Evolutionary conservation across 2,888 invertebrate genomes (phyloP).

Genomic region (Synergus itoensis): DNA sequence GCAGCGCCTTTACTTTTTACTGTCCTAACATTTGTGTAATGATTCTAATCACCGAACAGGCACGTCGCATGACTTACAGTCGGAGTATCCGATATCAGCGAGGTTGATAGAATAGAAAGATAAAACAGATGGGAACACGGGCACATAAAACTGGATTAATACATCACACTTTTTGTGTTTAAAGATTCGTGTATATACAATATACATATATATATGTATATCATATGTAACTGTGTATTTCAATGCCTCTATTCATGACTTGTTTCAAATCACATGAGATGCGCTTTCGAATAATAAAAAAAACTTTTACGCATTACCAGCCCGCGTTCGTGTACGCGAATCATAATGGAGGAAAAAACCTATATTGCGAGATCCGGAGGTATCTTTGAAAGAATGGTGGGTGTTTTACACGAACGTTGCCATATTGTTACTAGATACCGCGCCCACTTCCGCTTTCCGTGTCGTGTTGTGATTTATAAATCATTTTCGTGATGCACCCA

Average conservation of each 20-base stretch:
- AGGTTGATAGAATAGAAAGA: conserved; percentile 58
- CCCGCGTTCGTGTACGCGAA: conserved; percentile 37
- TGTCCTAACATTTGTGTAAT: conserved; percentile 27
- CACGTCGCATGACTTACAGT: conserved; percentile 23
- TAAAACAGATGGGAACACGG: conserved; percentile 69
- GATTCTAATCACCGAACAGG: conserved; percentile 22
- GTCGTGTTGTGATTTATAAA: conserved; percentile 29
- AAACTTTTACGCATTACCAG: conserved; percentile 4
- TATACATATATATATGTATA: neutral
- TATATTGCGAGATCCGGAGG: conserved; percentile 29
- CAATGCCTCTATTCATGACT: neutral
- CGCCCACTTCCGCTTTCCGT: conserved; percentile 32
- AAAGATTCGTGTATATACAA: neutral
- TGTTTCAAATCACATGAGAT: neutral
- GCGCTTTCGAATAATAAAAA: neutral
- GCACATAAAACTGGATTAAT: conserved; percentile 65
- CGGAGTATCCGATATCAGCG: conserved; percentile 24
- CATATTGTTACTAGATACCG: conserved; percentile 28
- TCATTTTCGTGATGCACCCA: conserved; percentile 26
- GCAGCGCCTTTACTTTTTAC: conserved; percentile 4
- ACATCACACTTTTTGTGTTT: conserved; percentile 4
- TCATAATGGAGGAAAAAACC: conserved; percentile 25
- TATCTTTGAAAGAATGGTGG: conserved; percentile 24
- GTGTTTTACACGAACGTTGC: conserved; percentile 17
- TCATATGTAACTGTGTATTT: neutral